Evolutionary conservation across 1,140 invertebrate genomes (phyloP).

Genomic region (Pseudobourletiella spinata): DNA sequence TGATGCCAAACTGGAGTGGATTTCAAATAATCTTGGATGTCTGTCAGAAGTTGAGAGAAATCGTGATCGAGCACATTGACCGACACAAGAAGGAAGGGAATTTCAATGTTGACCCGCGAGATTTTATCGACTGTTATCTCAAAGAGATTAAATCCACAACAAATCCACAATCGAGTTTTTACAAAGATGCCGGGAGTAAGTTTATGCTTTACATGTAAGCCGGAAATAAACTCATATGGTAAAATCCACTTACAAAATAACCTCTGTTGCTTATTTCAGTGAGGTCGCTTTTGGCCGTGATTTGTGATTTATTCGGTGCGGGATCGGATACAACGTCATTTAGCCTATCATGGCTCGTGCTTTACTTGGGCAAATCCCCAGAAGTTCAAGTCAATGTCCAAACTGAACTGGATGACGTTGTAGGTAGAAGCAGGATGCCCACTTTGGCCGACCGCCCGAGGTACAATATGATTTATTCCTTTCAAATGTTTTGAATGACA

Average conservation of each 20-base stretch:
- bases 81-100: background rate
- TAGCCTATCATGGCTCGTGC: constrained; percentile 6
- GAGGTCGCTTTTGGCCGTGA: constrained; percentile 4
- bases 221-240: background rate
- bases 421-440: constrained; percentile 8
- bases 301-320: constrained; percentile 17
- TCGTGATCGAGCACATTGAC: background rate
- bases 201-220: background rate
- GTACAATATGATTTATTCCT: constrained; percentile 4
- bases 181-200: background rate
- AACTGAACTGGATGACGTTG: constrained; percentile 17
- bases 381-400: constrained; percentile 18
- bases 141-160: background rate
- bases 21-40: too few species aligned
- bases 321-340: constrained; percentile 9
- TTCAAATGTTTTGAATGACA: background rate
- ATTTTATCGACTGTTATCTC: background rate
- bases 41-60: background rate
- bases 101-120: background rate
- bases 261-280: constrained; percentile 13
- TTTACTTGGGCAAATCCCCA: background rate
- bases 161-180: background rate
- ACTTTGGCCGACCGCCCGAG: constrained; percentile 1
- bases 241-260: background rate
- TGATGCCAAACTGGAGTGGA: background rate